Conservation (phyloP, 2,888 invertebrate species). For the Ischnura elegans region DNA sequence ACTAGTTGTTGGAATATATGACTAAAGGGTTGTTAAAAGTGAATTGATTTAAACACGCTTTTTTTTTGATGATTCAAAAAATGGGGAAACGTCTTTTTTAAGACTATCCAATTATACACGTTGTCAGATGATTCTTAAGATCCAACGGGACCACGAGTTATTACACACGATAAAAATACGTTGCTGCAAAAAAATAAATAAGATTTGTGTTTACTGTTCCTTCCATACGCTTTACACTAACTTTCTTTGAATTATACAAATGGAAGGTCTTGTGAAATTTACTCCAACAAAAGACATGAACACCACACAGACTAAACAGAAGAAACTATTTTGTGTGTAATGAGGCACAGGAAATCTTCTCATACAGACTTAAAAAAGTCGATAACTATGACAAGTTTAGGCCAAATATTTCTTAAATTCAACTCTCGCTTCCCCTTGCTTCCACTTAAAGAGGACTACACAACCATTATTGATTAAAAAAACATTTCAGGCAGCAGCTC, state of each 20-base stretch:
- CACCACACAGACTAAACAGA: constrained; percentile 27
- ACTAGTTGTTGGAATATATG: constrained; percentile 40
- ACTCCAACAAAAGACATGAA: not conserved
- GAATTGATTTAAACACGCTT: constrained; percentile 28
- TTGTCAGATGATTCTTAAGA: constrained; percentile 29
- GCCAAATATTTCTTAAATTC: constrained; percentile 13
- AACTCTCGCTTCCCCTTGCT: not conserved
- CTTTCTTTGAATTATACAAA: not conserved
- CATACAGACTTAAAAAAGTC: constrained; percentile 29
- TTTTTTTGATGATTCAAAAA: not conserved
- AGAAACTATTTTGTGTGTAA: constrained; percentile 26
- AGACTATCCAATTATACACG: constrained; percentile 51
- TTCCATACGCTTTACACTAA: not conserved
- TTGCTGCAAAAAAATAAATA: constrained; percentile 47
- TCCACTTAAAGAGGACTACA: not conserved
- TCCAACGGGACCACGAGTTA: constrained; percentile 40
- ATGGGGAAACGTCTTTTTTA: constrained; percentile 25
- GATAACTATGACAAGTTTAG: constrained; percentile 35
- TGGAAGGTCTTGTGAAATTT: not conserved
- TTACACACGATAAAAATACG: constrained; percentile 53
- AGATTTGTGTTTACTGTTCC: constrained; percentile 24
- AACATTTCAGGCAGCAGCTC: constrained; percentile 17
- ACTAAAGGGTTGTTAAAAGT: not conserved
- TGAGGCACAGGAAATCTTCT: constrained; percentile 35
- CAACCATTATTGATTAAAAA: constrained; percentile 22